A percentile compares a stretch with the other conserved stretches of the same genome.
phyloP scores from a whole-genome alignment of 2,888 invertebrate genomes.

The Drosophila prostipennis region DNA sequence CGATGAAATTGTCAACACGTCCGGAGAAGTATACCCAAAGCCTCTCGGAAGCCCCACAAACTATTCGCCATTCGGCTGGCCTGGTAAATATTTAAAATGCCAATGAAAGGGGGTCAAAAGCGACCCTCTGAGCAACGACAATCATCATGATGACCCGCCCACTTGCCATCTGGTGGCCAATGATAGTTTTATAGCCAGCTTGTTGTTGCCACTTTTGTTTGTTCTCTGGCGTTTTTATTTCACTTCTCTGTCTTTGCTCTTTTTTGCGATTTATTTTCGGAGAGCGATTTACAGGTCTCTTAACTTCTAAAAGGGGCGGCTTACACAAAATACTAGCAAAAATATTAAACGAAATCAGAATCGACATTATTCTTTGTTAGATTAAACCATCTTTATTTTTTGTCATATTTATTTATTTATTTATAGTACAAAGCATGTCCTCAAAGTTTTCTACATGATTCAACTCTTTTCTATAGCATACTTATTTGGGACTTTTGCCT shows the following conservation, averaged over 20 bases:
- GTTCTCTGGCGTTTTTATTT: conserved; percentile 46
- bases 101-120: conserved; percentile 35
- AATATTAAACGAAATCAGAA: conserved; percentile 41
- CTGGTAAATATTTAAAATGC: conserved; percentile 72
- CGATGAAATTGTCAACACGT: conserved; percentile 53
- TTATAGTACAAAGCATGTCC: conserved; percentile 16
- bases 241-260: conserved; percentile 21
- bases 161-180: conserved; percentile 41
- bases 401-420: background rate
- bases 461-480: conserved; percentile 19
- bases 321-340: conserved; percentile 10
- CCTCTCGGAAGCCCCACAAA: conserved; percentile 4
- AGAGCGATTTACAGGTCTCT: conserved; percentile 25
- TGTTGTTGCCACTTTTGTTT: conserved; percentile 11
- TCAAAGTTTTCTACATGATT: conserved; percentile 4
- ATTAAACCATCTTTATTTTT: background rate
- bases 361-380: conserved; percentile 3
- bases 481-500: conserved; percentile 7
- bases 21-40: background rate
- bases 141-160: conserved; percentile 15
- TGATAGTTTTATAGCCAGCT: conserved; percentile 33
- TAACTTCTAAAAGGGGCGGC: conserved; percentile 20
- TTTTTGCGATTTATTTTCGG: conserved; percentile 5
- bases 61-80: conserved; percentile 8
- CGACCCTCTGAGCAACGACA: conserved; percentile 3